Base-by-base conservation (phyloP, 1,140 invertebrate species). In the Procambarus virginalis region DNA sequence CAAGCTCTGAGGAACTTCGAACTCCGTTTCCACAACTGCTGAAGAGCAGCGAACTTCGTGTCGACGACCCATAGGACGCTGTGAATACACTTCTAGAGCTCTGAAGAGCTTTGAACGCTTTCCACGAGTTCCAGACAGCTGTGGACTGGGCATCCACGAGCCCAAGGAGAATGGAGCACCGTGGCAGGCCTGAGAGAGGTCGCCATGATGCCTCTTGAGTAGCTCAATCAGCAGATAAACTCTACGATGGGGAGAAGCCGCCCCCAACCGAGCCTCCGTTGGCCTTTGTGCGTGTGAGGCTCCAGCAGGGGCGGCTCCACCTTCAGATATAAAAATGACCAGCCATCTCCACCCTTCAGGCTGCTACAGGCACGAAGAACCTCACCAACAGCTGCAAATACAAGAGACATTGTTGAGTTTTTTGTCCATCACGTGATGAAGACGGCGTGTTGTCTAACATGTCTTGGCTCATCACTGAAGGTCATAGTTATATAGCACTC, bases 301-400 rank as follows among this genome's bases (percentile, higher is more conserved):
- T 58, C 78, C 46, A 80, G 78, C 22, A 80, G 68, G 68, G 68
- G 68, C 68, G 68, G 68, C 68, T 34, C n/a, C 68, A 34, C 68
- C n/a, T 34, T 73, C 68, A 45, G n/a, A 73, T 73, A 58, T 80
- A 80, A 48, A 80, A 58, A 51, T 34, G 49, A 3, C 22, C 78
- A 80, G 49, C 78, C 55, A 58, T 49, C 51, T 5, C 49, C 22
- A 22, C 77, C 77, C 6, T 49, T 14, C 46, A 49, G 78, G 78
- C 78, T 55, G 78, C 78, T 80, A 49, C 55, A 80, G 78, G 78
- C 78, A 80, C 78, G 78, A 80, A 80, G 78, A 80, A 80, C 78
- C 78, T 80, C 49, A 80, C 78, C 78, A 80, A 80, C 78, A 80
- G 49, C 78, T 80, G 78, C 68, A 34, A 73, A 68, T 17, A 68